A percentile compares a stretch with the other conserved stretches of the same genome.
These are phyloP conservation scores for Pterobdella sp. DNA, from an alignment of 2,888 invertebrate genomes.

Conservation along the genomic window DNA sequence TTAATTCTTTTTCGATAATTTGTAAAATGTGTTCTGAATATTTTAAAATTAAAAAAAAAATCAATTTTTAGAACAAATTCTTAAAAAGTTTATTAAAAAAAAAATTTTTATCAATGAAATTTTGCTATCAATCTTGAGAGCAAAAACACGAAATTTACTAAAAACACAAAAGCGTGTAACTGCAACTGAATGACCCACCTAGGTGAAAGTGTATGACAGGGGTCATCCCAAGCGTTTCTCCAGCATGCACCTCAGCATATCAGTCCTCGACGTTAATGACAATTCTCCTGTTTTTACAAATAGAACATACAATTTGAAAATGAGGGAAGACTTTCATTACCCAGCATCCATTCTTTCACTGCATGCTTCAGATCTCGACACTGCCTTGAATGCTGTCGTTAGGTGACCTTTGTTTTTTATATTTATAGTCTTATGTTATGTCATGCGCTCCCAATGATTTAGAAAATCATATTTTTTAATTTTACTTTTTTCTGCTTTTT, in stretches of 20 bases:
- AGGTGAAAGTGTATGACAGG: slow-evolving; percentile 24
- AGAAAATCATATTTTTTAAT: too few species aligned
- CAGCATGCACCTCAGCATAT: slow-evolving; percentile 18
- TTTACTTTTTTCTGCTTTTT: too few species aligned
- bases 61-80: neutral
- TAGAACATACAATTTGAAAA: slow-evolving; percentile 13
- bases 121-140: neutral
- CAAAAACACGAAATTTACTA: neutral
- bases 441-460: too few species aligned
- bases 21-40: neutral
- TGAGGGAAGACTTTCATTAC: neutral
- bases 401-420: slow-evolving; percentile 1
- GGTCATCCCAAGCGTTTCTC: slow-evolving; percentile 15
- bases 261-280: slow-evolving; percentile 29
- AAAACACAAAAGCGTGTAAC: neutral
- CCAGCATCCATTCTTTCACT: slow-evolving; percentile 6
- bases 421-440: too few species aligned
- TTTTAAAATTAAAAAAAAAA: neutral
- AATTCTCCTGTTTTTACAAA: slow-evolving; percentile 26
- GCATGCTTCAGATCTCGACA: slow-evolving; percentile 9
- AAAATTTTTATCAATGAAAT: neutral
- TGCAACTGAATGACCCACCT: neutral
- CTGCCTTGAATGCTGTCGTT: slow-evolving; percentile 16
- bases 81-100: neutral
- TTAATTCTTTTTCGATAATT: neutral